Evolutionary conservation across 1,140 invertebrate species (phyloP).

Genomic region (Drosophila eugracilis): DNA sequence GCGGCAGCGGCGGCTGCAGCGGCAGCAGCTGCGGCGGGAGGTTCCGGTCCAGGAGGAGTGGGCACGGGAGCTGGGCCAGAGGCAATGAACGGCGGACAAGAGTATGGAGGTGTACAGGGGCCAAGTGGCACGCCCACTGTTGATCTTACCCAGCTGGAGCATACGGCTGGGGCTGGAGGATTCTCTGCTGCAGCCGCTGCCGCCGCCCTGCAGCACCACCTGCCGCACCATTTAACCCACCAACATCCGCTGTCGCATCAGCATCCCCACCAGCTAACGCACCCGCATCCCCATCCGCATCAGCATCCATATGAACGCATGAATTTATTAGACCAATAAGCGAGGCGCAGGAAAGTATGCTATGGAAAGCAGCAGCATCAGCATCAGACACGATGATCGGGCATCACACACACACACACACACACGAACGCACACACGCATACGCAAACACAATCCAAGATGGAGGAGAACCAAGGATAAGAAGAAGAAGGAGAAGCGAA

Average conservation of each 20-base stretch:
- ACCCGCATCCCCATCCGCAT: constrained; percentile 48
- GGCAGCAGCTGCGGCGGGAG: constrained; percentile 34
- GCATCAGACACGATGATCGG: too few species aligned
- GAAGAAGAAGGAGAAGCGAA: not conserved
- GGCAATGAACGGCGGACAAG: constrained; percentile 5
- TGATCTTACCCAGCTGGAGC: constrained; percentile 74
- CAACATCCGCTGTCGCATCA: constrained; percentile 44
- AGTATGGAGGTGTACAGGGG: constrained; percentile 9
- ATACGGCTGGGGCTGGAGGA: constrained; percentile 22
- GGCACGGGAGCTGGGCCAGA: constrained; percentile 8
- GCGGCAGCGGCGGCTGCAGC: constrained; percentile 68
- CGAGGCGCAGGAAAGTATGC: constrained; percentile 43
- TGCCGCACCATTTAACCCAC: constrained; percentile 51
- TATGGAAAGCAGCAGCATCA: too few species aligned
- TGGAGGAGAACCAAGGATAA: not conserved
- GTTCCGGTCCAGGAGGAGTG: constrained; percentile 6
- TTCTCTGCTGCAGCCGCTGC: constrained; percentile 1
- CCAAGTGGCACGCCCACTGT: constrained; percentile 62
- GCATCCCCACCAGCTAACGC: constrained; percentile 37
- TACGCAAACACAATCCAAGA: too few species aligned
- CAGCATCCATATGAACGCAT: constrained; percentile 77
- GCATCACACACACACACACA: constrained; percentile 6
- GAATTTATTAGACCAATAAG: constrained; percentile 82
- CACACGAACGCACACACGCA: not conserved
- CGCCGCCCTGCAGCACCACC: constrained; percentile 35